Evolutionary conservation across 1,140 invertebrate genomes (phyloP).

Genomic region (Camponotus floridanus): DNA sequence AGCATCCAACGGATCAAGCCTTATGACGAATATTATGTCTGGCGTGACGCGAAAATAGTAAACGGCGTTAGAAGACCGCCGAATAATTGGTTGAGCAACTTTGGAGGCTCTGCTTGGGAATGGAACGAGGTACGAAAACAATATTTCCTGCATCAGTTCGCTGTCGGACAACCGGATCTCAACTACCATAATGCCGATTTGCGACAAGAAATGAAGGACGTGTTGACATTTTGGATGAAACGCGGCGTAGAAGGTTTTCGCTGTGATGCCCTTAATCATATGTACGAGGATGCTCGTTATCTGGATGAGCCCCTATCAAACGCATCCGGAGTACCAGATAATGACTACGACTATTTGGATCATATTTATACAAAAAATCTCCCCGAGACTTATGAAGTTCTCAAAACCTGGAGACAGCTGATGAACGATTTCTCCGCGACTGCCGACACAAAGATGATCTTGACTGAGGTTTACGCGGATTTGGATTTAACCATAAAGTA

Average conservation of each 20-base stretch:
- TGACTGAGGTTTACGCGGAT: conserved; percentile 89
- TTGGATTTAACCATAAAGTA: conserved; percentile 88
- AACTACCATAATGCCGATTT: conserved; percentile 88
- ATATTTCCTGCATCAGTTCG: conserved; percentile 89
- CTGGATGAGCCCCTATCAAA: conserved; percentile 78
- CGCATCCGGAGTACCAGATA: conserved; percentile 47
- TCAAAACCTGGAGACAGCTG: conserved; percentile 78
- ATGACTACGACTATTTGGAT: conserved; percentile 77
- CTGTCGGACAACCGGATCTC: conserved; percentile 89
- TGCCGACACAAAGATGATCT: conserved; percentile 83
- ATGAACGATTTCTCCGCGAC: conserved; percentile 65
- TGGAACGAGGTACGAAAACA: conserved; percentile 86
- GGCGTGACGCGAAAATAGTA: conserved; percentile 85
- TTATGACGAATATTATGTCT: conserved; percentile 91
- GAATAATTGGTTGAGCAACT: conserved; percentile 83
- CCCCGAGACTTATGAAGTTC: conserved; percentile 80
- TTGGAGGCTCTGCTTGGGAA: conserved; percentile 87
- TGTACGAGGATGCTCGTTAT: conserved; percentile 84
- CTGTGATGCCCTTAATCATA: conserved; percentile 87
- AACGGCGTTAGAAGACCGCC: conserved; percentile 75
- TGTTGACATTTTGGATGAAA: conserved; percentile 87
- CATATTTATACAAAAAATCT: conserved; percentile 81
- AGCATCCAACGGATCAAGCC: conserved; percentile 87
- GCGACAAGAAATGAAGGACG: conserved; percentile 87
- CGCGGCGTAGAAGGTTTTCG: conserved; percentile 89